These are phyloP conservation scores for Bungarus multicinctus DNA, from an alignment of 2,113 vertebrate genomes.

Conservation along the genomic window DNA sequence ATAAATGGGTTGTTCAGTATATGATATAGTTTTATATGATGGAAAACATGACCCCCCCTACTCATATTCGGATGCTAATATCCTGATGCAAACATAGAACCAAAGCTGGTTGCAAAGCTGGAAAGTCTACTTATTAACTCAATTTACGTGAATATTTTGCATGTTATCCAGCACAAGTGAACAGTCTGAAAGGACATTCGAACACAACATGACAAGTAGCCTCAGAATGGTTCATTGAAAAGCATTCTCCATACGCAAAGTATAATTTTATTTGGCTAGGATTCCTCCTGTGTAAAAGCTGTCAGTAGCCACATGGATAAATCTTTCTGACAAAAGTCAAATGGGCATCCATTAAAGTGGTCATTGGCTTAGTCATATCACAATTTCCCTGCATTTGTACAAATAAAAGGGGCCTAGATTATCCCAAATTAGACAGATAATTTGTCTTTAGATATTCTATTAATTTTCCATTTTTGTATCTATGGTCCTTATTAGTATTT, in stretches of 20 bases:
- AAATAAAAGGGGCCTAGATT: not conserved
- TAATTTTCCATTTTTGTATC: slow-evolving; percentile 13
- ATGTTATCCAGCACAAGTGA: no score
- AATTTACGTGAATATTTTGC: not conserved
- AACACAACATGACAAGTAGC: not conserved
- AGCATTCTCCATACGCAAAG: not conserved
- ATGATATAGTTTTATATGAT: not conserved
- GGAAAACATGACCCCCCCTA: not conserved
- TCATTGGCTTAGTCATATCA: not conserved
- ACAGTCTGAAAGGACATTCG: not conserved
- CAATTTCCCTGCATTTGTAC: not conserved
- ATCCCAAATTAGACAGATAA: not conserved
- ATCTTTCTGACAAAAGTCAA: not conserved
- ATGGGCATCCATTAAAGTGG: not conserved
- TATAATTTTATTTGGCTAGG: not conserved
- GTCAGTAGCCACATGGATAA: not conserved
- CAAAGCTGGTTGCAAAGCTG: not conserved
- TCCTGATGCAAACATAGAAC: not conserved
- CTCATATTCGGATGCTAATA: not conserved
- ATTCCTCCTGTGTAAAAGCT: not conserved
- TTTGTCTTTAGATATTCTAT: not conserved
- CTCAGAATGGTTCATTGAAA: not conserved
- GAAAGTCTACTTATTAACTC: not conserved
- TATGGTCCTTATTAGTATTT: slow-evolving; percentile 23
- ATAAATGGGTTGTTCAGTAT: not conserved